phyloP scores from a whole-genome alignment of 2,797 vertebrate genomes.

The Eremophila alpestris region DNA sequence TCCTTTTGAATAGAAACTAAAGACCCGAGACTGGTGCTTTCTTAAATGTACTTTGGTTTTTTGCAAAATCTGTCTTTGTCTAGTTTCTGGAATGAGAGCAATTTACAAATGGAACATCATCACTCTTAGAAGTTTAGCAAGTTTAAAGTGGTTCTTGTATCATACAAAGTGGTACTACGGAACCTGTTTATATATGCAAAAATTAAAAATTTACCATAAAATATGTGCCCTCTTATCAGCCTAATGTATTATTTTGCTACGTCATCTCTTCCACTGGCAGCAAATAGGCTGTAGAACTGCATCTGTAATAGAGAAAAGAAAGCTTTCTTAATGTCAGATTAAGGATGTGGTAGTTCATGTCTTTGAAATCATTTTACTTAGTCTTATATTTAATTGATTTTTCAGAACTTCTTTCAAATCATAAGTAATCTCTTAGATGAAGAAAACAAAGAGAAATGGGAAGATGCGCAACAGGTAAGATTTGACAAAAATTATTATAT shows the following conservation, averaged over 20 bases:
- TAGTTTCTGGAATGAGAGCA: neutral
- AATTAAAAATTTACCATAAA: neutral
- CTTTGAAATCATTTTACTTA: neutral
- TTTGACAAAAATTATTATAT: neutral
- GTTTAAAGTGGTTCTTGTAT: neutral
- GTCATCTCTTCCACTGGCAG: neutral
- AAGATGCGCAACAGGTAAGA: conserved; percentile 97
- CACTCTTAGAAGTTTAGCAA: neutral
- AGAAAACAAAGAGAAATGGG: conserved; percentile 99
- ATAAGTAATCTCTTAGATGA: conserved; percentile 99
- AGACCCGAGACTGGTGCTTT: neutral
- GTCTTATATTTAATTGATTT: conserved; percentile 67
- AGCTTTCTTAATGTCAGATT: neutral
- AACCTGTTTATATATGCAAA: neutral
- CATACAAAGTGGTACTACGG: neutral
- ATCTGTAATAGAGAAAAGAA: neutral
- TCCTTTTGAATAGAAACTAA: neutral
- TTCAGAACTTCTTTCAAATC: conserved; percentile 99
- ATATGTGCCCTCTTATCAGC: neutral
- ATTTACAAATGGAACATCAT: neutral
- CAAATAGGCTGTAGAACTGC: neutral
- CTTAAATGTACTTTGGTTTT: neutral
- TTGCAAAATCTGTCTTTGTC: neutral
- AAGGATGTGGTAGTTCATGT: neutral
- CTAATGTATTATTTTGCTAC: neutral